These are phyloP conservation scores for Tyrophagus putrescentiae DNA, from an alignment of 1,140 invertebrate species.

Conservation along the genomic window DNA sequence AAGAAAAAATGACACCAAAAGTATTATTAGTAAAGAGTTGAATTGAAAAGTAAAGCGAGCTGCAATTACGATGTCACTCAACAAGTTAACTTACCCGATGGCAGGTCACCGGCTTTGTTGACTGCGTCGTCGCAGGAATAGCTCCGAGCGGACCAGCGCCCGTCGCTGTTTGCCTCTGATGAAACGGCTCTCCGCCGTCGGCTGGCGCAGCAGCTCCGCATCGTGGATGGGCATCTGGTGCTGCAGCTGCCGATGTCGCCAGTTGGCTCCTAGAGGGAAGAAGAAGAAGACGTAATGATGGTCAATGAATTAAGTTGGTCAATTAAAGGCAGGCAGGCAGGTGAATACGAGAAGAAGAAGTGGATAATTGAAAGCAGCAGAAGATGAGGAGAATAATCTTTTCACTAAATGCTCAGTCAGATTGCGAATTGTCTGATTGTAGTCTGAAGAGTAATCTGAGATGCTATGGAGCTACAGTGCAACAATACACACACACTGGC, in stretches of 20 bases:
- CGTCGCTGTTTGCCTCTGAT: slow-evolving; percentile 6
- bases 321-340: background rate
- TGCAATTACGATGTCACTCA: too few relatives aligned
- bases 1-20: background rate
- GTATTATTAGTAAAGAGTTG: background rate
- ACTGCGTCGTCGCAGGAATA: background rate
- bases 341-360: background rate
- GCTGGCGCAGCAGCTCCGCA: background rate
- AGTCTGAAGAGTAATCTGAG: background rate
- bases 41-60: too few relatives aligned
- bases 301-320: background rate
- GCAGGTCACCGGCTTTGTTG: background rate
- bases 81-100: slow-evolving; percentile 8
- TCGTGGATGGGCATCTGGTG: slow-evolving; percentile 21
- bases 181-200: slow-evolving; percentile 5
- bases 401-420: background rate
- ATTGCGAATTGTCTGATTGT: background rate
- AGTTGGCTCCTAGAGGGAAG: slow-evolving; percentile 11
- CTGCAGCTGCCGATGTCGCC: slow-evolving; percentile 11
- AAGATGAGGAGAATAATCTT: background rate
- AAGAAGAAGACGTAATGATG: background rate
- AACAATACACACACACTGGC: too few relatives aligned
- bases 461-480: background rate
- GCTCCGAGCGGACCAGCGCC: background rate
- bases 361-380: background rate